Evolutionary conservation across 2,888 invertebrate genomes (phyloP), one percentile per base, ranked within the genome.

Genomic region (Parnassius smintheus): DNA sequence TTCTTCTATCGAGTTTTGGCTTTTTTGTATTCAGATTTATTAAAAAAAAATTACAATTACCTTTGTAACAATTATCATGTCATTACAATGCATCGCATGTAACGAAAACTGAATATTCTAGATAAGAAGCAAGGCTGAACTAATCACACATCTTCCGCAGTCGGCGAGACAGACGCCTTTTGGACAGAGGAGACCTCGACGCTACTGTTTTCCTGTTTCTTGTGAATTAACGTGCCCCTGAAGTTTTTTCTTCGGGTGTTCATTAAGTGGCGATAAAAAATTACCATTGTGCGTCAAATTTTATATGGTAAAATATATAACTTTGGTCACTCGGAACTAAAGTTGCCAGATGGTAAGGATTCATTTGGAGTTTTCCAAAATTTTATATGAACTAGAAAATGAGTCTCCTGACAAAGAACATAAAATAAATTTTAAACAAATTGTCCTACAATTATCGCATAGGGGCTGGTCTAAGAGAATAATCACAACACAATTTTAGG

Each of bases 161-260:
- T 77, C 76, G 73, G 77, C 78, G 80, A 82, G 84, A 85, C 85
- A 18, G 78, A 75, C 72, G 75, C 73, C 73, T 71, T 82, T 85
- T 78, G 80, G 80, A 77, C 80, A 85, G 82, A 86, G 78, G 75
- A 86, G 85, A 80, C 85, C 82, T 82, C 82, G 78, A 72, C 72
- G 74, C 71, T 75, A 73, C 76, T 83, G 77, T 85, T 88, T 90
- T 88, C 88, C 87, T 88, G 85, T 81, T 87, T 85, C 80, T 82
- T 81, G 78, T 81, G 76, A 82, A 84, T 77, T 80, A 78, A 76
- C 4, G 41, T 73, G 85, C 81, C 89, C 86, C 88, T 88, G 86
- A 78, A 75, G 53, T 45, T 63, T 63, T 63, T 55, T 56, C 63
- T 50, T 59, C 58, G 25, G 35, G 9, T 10, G 54, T 61, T 61